phyloP scores from a whole-genome alignment of 2,113 vertebrate genomes.

The Actinemys pallida region DNA sequence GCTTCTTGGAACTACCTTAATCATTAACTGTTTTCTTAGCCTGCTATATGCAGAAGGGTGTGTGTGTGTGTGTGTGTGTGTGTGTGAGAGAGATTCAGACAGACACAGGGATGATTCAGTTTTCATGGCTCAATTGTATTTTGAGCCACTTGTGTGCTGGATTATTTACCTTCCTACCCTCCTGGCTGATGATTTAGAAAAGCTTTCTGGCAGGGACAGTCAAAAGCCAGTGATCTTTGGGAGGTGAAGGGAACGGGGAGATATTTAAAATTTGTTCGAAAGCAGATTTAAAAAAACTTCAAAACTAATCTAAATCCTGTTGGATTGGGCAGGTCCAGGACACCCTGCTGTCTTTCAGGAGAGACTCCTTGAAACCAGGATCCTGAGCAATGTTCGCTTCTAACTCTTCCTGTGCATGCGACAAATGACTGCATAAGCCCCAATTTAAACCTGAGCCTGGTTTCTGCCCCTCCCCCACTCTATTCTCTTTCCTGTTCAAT shows the following conservation, averaged over 20 bases:
- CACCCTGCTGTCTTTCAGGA: not conserved
- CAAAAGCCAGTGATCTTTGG: not conserved
- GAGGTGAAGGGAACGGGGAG: not conserved
- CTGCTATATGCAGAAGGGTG: not conserved
- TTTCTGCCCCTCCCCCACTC: not conserved
- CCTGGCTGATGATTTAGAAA: not conserved
- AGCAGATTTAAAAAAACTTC: not conserved
- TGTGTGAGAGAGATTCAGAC: not conserved
- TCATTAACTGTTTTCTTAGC: slow-evolving; percentile 45
- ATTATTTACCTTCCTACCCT: not conserved
- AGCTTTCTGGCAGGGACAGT: not conserved
- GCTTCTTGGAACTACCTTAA: slow-evolving; percentile 19
- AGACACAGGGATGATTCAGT: not conserved
- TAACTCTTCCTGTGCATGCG: not conserved
- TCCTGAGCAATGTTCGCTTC: not conserved
- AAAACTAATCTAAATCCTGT: not conserved
- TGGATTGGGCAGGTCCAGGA: not conserved
- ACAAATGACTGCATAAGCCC: not conserved
- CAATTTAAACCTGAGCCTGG: not conserved
- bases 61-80: not conserved
- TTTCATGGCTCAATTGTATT: not conserved
- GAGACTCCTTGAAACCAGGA: not conserved
- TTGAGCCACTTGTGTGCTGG: not conserved
- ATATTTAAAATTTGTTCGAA: not conserved
- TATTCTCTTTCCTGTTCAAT: not conserved